Percentiles rank a stretch among this genome's conserved stretches.
phyloP scores from a whole-genome alignment of 2,113 vertebrate genomes.

The Scomber colias region DNA sequence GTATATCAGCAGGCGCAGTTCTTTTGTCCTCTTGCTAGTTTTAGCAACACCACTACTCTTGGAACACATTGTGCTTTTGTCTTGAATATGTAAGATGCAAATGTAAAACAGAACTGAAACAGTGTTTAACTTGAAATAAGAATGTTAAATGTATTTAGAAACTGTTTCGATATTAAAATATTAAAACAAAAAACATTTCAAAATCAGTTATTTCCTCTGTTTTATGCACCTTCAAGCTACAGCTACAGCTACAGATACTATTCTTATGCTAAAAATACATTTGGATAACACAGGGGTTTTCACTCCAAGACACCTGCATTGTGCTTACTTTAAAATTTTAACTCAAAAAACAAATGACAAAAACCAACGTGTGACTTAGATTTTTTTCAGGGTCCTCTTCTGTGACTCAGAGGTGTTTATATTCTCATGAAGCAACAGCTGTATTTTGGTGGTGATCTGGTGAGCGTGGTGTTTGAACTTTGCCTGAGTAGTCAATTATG shows the following conservation, averaged over 20 bases:
- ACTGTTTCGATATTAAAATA: not conserved
- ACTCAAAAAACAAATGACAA: conserved; percentile 16
- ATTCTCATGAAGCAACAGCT: conserved; percentile 52
- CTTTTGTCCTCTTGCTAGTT: conserved; percentile 78
- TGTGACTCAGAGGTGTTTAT: conserved; percentile 67
- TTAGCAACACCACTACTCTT: conserved; percentile 66
- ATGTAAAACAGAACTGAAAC: not conserved
- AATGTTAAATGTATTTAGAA: not conserved
- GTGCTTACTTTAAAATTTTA: not conserved
- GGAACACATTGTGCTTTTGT: conserved; percentile 69
- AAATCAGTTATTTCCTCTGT: not conserved
- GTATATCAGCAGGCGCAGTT: conserved; percentile 79
- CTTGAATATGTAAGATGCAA: conserved; percentile 35
- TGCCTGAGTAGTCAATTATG: conserved; percentile 72
- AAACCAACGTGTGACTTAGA: conserved; percentile 46
- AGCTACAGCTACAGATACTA: not conserved
- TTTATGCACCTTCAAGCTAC: not conserved
- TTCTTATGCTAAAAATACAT: not conserved
- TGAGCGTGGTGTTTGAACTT: conserved; percentile 67
- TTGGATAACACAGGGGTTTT: accelerated
- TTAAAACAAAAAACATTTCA: not conserved
- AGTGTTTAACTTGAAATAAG: not conserved
- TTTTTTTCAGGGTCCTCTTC: conserved; percentile 74
- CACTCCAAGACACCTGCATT: not conserved
- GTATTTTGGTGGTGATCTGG: conserved; percentile 59